Evolutionary conservation across 2,797 vertebrate genomes (phyloP).

Genomic region (Tapirus indicus): DNA sequence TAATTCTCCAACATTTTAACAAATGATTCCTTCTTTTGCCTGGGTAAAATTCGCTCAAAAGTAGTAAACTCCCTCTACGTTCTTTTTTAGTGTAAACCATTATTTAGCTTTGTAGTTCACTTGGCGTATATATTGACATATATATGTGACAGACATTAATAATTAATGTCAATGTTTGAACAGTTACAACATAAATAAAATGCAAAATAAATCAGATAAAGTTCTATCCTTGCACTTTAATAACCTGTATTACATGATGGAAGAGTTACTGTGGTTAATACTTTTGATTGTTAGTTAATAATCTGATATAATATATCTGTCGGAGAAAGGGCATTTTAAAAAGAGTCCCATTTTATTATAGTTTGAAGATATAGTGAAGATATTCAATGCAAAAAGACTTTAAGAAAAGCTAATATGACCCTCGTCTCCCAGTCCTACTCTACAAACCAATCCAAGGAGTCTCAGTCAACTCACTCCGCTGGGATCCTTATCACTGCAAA

Average conservation of each 20-base stretch:
- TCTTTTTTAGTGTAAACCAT: background rate
- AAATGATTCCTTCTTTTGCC: background rate
- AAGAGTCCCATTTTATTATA: background rate
- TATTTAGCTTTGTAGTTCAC: background rate
- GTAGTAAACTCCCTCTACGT: background rate
- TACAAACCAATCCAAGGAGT: background rate
- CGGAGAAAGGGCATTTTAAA: background rate
- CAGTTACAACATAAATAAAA: background rate
- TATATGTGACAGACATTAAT: background rate
- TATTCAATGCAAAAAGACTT: background rate
- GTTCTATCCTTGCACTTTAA: background rate
- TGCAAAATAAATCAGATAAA: background rate
- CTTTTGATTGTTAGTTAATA: background rate
- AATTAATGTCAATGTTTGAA: background rate
- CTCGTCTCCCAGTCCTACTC: background rate
- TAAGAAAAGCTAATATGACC: background rate
- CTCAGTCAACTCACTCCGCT: background rate
- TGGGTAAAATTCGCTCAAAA: background rate
- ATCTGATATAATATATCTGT: background rate
- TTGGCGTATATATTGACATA: too few relatives aligned
- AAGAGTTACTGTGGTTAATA: background rate
- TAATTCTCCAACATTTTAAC: background rate
- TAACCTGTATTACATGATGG: background rate
- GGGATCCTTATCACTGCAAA: background rate
- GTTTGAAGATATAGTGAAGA: background rate